Conservation (phyloP, 1,140 invertebrate genomes). For the Teleogryllus occipitalis region DNA sequence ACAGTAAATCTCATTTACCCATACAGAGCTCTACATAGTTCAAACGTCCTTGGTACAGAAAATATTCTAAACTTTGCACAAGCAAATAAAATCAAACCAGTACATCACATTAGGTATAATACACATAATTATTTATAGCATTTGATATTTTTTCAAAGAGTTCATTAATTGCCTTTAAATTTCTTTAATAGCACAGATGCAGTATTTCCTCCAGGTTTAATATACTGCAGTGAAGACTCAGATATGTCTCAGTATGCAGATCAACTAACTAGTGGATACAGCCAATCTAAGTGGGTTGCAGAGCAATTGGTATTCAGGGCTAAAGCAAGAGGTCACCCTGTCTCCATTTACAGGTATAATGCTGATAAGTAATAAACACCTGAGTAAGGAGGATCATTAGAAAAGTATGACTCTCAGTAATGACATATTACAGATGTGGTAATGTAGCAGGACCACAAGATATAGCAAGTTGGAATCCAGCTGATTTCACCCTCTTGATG, state of each 20-base stretch:
- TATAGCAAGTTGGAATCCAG: slow-evolving; percentile 39
- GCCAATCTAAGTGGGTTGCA: slow-evolving; percentile 45
- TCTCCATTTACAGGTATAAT: slow-evolving; percentile 37
- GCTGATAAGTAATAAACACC: no score
- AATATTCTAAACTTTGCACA: slow-evolving; percentile 43
- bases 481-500: slow-evolving; percentile 43
- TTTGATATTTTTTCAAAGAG: background rate
- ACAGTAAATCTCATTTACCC: slow-evolving; percentile 44
- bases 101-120: slow-evolving; percentile 37
- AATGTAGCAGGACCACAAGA: slow-evolving; percentile 36
- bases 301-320: slow-evolving; percentile 40
- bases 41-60: slow-evolving; percentile 43
- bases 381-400: background rate
- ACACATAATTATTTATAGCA: background rate
- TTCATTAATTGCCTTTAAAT: background rate
- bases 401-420: background rate
- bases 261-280: slow-evolving; percentile 39
- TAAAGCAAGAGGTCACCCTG: slow-evolving; percentile 38
- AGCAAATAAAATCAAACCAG: slow-evolving; percentile 42
- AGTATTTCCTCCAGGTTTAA: slow-evolving; percentile 38
- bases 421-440: slow-evolving; percentile 32
- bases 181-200: slow-evolving; percentile 37
- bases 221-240: slow-evolving; percentile 34
- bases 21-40: slow-evolving; percentile 39
- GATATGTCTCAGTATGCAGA: slow-evolving; percentile 31